phyloP scores from a whole-genome alignment of 2,113 vertebrate species.

The Centropus unirufus region DNA sequence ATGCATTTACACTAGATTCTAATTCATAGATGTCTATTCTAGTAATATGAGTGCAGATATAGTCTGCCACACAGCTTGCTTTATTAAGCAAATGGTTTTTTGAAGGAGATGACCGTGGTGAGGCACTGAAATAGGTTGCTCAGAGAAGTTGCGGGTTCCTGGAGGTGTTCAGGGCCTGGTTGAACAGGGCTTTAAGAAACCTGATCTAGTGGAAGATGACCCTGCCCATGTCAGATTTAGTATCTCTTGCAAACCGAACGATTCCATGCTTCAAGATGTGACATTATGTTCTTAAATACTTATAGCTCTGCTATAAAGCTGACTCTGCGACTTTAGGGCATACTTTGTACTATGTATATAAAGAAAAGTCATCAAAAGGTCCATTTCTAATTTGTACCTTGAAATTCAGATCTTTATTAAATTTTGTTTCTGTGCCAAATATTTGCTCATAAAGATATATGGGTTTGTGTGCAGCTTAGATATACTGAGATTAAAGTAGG shows the following conservation, averaged over 20 bases:
- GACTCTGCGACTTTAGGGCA: not conserved
- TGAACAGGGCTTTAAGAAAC: too few relatives aligned
- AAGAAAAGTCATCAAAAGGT: constrained; percentile 36
- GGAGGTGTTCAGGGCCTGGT: too few relatives aligned
- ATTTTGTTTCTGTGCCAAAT: constrained; percentile 36
- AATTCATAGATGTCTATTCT: not conserved
- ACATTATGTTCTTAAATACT: not conserved
- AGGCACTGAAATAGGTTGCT: too few relatives aligned
- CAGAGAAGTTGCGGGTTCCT: too few relatives aligned
- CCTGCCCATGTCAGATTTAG: too few relatives aligned
- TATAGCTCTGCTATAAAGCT: not conserved
- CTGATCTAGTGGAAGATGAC: too few relatives aligned
- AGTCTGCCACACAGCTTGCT: not conserved
- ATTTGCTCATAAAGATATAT: constrained; percentile 55
- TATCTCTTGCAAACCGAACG: too few relatives aligned
- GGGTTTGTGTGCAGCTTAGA: constrained; percentile 34
- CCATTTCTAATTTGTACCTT: constrained; percentile 53
- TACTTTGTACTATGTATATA: constrained; percentile 20
- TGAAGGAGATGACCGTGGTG: not conserved
- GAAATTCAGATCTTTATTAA: constrained; percentile 57
- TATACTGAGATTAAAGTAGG: constrained; percentile 60
- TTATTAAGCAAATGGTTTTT: not conserved
- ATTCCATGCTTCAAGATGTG: not conserved
- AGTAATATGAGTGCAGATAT: not conserved
- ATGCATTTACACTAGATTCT: not conserved